These are phyloP conservation scores for Bombus polaris DNA, from an alignment of 1,140 invertebrate species.

Conservation along the genomic window DNA sequence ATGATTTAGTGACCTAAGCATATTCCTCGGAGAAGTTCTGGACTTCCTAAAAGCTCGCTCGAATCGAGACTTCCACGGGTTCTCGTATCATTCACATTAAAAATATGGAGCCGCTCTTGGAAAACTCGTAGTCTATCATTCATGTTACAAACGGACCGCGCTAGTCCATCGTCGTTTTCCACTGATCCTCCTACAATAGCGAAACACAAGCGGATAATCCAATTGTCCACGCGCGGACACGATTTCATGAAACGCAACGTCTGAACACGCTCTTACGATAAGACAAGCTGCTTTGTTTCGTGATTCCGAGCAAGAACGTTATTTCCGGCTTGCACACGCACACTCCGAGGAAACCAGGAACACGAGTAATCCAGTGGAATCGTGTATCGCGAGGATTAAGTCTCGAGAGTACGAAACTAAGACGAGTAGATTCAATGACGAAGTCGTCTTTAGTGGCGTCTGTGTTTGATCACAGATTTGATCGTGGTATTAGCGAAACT, in stretches of 20 bases:
- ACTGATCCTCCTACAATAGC: neutral
- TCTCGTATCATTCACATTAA: no score
- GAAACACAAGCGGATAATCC: neutral
- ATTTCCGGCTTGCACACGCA: conserved; percentile 46
- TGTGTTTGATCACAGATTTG: neutral
- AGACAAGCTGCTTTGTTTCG: conserved; percentile 52
- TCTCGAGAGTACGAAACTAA: conserved; percentile 50
- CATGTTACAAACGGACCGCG: neutral
- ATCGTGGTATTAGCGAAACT: neutral
- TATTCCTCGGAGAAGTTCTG: conserved; percentile 1
- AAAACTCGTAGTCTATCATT: conserved; percentile 48
- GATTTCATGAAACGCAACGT: neutral
- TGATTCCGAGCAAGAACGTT: conserved; percentile 51
- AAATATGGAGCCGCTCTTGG: no score
- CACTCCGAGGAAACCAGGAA: conserved; percentile 11
- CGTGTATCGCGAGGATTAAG: conserved; percentile 42
- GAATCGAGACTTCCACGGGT: conserved; percentile 15
- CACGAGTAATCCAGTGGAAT: conserved; percentile 36
- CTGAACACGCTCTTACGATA: conserved; percentile 28
- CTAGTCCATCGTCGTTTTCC: conserved; percentile 3
- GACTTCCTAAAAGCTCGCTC: neutral
- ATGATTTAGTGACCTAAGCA: conserved; percentile 4
- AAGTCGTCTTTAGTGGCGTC: neutral
- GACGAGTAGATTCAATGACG: neutral
- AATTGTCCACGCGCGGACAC: neutral